A percentile compares a stretch with the other conserved stretches of the same genome.
phyloP scores from a whole-genome alignment of 2,888 invertebrate species.

The Julus scandinavius region DNA sequence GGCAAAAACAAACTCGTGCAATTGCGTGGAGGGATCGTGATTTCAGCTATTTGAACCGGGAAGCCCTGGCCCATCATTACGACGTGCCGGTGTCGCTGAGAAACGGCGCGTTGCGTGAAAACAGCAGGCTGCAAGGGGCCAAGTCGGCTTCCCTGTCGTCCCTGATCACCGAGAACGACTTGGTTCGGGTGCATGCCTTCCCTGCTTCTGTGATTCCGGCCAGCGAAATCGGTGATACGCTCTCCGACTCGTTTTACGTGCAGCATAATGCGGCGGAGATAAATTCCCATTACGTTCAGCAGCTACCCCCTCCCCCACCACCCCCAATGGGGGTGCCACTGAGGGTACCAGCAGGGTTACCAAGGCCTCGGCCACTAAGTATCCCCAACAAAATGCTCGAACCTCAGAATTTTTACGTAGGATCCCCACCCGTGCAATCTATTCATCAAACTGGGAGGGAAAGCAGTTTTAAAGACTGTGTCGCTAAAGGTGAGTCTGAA shows the following conservation, averaged over 20 bases:
- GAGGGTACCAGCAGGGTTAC: neutral
- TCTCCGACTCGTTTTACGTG: constrained; percentile 21
- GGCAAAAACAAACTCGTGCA: too few species aligned
- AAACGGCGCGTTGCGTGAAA: neutral
- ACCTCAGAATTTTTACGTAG: neutral
- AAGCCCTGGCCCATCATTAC: neutral
- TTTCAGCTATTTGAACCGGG: neutral
- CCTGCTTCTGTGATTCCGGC: constrained; percentile 51
- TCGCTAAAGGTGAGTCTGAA: neutral
- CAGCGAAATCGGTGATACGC: constrained; percentile 45
- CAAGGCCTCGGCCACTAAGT: neutral
- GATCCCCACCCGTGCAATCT: neutral
- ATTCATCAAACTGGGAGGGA: neutral
- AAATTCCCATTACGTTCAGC: neutral
- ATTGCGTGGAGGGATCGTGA: too few species aligned
- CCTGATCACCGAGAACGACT: constrained; percentile 41
- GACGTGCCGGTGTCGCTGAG: neutral
- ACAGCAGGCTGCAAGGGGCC: neutral
- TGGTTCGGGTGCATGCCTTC: constrained; percentile 50
- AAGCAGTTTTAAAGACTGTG: neutral
- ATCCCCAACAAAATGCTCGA: neutral
- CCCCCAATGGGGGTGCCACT: neutral
- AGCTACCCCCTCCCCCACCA: constrained; percentile 9
- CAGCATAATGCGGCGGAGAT: neutral
- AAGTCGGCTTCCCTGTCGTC: constrained; percentile 50